These are phyloP conservation scores for Penaeus japonicus DNA, from an alignment of 1,140 invertebrate species.

Conservation along the genomic window DNA sequence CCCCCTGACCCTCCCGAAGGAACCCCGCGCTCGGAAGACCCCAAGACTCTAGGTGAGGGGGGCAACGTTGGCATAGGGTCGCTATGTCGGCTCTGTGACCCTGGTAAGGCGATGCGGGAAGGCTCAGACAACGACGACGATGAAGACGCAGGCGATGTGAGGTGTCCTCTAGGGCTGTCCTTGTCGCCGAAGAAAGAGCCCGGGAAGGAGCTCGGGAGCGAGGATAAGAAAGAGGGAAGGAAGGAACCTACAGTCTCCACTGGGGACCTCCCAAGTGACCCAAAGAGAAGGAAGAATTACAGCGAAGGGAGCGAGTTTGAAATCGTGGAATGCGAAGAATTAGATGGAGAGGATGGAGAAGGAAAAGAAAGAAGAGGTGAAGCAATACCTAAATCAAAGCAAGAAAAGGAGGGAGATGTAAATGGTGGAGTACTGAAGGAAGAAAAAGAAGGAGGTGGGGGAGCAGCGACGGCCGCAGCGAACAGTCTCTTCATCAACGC, in stretches of 20 bases:
- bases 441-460: not conserved
- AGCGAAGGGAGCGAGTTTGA: conserved; percentile 45
- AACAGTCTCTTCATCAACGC: conserved; percentile 72
- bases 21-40: too few relatives aligned
- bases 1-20: too few relatives aligned
- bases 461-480: conserved; percentile 1
- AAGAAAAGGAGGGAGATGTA: conserved; percentile 9
- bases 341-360: conserved; percentile 9
- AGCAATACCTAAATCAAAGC: not conserved
- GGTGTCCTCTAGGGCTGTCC: conserved; percentile 42
- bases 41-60: too few relatives aligned
- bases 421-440: not conserved
- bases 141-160: conserved; percentile 35
- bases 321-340: conserved; percentile 37
- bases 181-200: too few relatives aligned
- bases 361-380: not conserved
- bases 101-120: not conserved
- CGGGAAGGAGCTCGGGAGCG: too few relatives aligned
- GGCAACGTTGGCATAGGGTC: too few relatives aligned
- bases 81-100: too few relatives aligned
- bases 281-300: conserved; percentile 42
- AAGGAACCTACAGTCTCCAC: conserved; percentile 17
- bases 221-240: conserved; percentile 6
- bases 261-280: conserved; percentile 1
- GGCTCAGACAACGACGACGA: conserved; percentile 40